Percentiles rank a stretch among this genome's conserved stretches.
These are phyloP conservation scores for Amblyopsis hoosieri DNA, from an alignment of 2,797 vertebrate genomes.

Conservation along the genomic window DNA sequence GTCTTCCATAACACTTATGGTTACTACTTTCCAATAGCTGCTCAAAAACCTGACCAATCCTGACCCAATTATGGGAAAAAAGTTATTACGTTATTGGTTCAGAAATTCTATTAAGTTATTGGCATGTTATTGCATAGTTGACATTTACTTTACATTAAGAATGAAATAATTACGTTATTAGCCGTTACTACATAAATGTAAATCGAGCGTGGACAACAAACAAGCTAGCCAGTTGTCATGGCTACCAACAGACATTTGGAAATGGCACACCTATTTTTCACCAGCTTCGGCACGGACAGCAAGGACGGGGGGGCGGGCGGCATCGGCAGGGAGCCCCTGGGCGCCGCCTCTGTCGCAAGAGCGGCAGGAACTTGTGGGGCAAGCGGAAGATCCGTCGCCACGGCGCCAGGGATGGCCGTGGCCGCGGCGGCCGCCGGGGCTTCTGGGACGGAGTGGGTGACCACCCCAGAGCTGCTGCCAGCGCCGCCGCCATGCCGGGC, in stretches of 20 bases:
- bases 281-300: conserved; percentile 38
- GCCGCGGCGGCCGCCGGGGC: conserved; percentile 33
- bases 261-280: conserved; percentile 59
- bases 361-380: conserved; percentile 31
- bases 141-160: too few relatives aligned
- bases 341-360: conserved; percentile 47
- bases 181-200: too few relatives aligned
- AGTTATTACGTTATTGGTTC: too few relatives aligned
- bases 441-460: conserved; percentile 53
- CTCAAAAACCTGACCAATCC: too few relatives aligned
- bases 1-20: too few relatives aligned
- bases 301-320: conserved; percentile 62
- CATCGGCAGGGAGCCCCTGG: conserved; percentile 64
- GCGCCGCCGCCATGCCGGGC: conserved; percentile 72
- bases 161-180: too few relatives aligned
- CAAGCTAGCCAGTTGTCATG: neutral
- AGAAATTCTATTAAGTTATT: too few relatives aligned
- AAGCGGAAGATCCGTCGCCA: too few relatives aligned
- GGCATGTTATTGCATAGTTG: too few relatives aligned
- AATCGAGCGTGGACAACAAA: neutral
- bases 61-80: too few relatives aligned
- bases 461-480: neutral
- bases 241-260: neutral
- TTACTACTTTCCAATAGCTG: too few relatives aligned
- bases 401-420: neutral